Evolutionary conservation across 2,888 invertebrate genomes (phyloP).

Genomic region (Harpalus rufipes): DNA sequence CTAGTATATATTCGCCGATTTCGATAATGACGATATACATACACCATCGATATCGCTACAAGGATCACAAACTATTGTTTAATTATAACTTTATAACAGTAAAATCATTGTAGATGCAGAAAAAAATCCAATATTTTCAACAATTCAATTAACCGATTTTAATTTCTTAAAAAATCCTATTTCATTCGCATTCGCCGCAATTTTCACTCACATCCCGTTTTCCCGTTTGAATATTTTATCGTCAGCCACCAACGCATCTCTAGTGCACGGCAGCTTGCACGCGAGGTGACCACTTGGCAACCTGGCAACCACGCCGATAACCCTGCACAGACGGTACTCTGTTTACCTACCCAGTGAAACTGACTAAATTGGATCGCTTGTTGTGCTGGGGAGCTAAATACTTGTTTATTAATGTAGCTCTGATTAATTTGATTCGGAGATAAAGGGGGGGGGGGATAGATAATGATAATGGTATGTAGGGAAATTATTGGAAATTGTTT

Average conservation of each 20-base stretch:
- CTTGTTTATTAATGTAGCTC: conserved; percentile 6
- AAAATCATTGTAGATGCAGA: not conserved
- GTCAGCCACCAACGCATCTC: not conserved
- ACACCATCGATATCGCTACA: too few relatives aligned
- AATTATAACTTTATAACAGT: not conserved
- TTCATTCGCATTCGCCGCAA: not conserved
- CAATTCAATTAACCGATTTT: not conserved
- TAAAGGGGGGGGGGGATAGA: not conserved
- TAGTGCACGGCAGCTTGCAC: too few relatives aligned
- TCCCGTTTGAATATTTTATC: not conserved
- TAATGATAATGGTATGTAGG: not conserved
- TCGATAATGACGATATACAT: too few relatives aligned
- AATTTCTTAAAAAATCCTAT: not conserved
- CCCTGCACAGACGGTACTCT: not conserved
- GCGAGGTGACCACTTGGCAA: not conserved
- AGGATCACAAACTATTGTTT: not conserved
- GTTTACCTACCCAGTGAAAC: not conserved
- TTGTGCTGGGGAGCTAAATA: not conserved
- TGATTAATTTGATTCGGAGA: not conserved
- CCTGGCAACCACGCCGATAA: not conserved
- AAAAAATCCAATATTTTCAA: not conserved
- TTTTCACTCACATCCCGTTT: not conserved
- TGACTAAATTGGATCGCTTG: not conserved
- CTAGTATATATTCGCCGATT: too few relatives aligned
- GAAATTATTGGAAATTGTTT: not conserved